A percentile compares a stretch with the other conserved stretches of the same genome.
phyloP scores from a whole-genome alignment of 2,797 vertebrate species.

The Helarctos malayanus region DNA sequence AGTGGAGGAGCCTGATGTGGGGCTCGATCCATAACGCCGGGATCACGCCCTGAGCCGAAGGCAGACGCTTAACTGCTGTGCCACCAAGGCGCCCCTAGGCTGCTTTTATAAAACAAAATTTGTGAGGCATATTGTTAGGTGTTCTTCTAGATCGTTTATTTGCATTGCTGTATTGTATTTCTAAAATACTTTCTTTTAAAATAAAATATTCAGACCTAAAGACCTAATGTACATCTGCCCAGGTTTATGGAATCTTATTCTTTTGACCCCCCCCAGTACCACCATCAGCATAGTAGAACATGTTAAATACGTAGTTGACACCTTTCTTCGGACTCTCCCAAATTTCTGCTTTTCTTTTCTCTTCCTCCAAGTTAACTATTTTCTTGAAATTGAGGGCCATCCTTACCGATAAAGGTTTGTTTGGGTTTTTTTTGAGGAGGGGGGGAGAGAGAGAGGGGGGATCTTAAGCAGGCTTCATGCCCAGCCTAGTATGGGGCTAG shows the following conservation, averaged over 20 bases:
- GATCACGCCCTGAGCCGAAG: too few species aligned
- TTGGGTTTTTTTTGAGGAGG: neutral
- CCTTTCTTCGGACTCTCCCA: neutral
- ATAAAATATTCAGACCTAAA: neutral
- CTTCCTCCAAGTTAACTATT: neutral
- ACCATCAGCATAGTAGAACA: neutral
- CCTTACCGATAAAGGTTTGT: neutral
- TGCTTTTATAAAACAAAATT: neutral
- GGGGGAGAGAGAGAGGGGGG: neutral
- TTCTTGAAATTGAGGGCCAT: neutral
- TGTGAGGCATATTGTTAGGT: neutral
- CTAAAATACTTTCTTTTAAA: conserved; percentile 6
- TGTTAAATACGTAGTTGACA: neutral
- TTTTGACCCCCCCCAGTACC: neutral
- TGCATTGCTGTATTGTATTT: neutral
- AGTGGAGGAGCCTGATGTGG: too few species aligned
- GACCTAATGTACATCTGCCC: neutral
- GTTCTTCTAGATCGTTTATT: neutral
- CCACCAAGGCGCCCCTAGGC: neutral
- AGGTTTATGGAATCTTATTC: neutral
- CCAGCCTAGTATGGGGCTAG: rapidly evolving
- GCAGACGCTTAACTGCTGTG: too few species aligned
- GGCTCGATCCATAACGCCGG: too few species aligned
- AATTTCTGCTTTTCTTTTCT: neutral
- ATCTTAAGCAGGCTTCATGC: neutral